These are phyloP conservation scores for Thymelicus acteon DNA, from an alignment of 2,888 invertebrate species.

Conservation along the genomic window DNA sequence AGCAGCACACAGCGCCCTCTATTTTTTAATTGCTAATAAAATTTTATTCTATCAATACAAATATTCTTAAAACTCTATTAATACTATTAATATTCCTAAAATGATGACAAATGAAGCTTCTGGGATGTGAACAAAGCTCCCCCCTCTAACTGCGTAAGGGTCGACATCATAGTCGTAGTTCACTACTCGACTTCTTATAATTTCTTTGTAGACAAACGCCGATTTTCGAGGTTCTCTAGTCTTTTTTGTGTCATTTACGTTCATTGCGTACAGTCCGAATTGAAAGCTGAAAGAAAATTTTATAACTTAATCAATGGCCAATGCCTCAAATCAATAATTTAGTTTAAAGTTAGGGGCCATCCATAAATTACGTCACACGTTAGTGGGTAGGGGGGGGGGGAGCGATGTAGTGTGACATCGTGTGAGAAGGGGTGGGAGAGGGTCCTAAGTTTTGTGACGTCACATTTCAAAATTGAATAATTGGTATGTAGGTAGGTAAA, in stretches of 20 bases:
- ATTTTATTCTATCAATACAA: not conserved
- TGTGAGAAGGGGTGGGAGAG: too few relatives aligned
- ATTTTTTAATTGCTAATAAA: not conserved
- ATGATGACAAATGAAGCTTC: not conserved
- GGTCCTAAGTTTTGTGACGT: too few relatives aligned
- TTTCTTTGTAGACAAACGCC: slow-evolving; percentile 70
- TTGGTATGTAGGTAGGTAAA: too few relatives aligned
- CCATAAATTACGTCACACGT: too few relatives aligned
- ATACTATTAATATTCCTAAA: not conserved
- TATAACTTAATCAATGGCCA: not conserved
- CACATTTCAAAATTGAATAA: too few relatives aligned
- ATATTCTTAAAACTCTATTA: not conserved
- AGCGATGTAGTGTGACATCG: too few relatives aligned
- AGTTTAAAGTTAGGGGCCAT: too few relatives aligned
- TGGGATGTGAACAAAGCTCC: not conserved
- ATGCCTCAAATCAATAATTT: too few relatives aligned
- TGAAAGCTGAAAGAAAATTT: slow-evolving; percentile 53
- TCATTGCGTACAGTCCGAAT: slow-evolving; percentile 85
- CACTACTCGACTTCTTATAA: slow-evolving; percentile 61
- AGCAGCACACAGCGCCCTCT: not conserved
- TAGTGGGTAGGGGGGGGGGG: too few relatives aligned
- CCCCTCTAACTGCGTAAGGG: slow-evolving; percentile 34
- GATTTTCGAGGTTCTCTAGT: slow-evolving; percentile 84
- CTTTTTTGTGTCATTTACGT: slow-evolving; percentile 80
- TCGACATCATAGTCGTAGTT: slow-evolving; percentile 47